phyloP scores from a whole-genome alignment of 2,797 vertebrate species.

The Anabacerthia variegaticeps region DNA sequence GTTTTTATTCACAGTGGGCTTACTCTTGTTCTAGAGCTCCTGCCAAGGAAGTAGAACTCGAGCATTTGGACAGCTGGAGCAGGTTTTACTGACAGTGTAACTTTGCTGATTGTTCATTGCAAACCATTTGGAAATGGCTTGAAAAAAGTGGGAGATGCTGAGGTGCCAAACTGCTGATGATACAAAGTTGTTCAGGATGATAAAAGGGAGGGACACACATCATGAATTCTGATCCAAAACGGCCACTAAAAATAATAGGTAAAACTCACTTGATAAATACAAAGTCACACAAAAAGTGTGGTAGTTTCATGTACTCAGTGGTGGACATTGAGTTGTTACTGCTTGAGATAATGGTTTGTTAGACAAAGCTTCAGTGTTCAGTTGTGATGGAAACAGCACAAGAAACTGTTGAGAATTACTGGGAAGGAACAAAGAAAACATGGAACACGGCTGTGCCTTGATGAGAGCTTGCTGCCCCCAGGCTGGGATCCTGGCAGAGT shows the following conservation, averaged over 20 bases:
- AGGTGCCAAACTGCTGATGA: background rate
- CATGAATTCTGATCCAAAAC: background rate
- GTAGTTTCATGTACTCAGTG: background rate
- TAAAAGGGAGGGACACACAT: background rate
- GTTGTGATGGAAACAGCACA: background rate
- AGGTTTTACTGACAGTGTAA: background rate
- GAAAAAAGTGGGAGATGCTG: background rate
- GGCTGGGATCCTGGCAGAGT: background rate
- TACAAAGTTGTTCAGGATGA: background rate
- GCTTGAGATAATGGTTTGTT: background rate
- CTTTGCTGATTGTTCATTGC: background rate
- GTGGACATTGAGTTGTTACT: background rate
- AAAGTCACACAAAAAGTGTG: background rate
- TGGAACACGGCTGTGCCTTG: background rate
- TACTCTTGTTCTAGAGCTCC: constrained; percentile 45
- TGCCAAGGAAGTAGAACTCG: constrained; percentile 25
- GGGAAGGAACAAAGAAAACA: background rate
- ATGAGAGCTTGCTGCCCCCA: background rate
- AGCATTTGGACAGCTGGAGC: constrained; percentile 1
- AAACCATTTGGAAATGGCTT: background rate
- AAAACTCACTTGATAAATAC: background rate
- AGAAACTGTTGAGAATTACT: background rate
- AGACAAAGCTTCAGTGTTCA: background rate
- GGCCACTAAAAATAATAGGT: background rate
- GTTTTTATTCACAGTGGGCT: constrained; percentile 28